These are phyloP conservation scores for Crotalus helleri DNA, from an alignment of 2,113 vertebrate genomes.

Conservation along the genomic window DNA sequence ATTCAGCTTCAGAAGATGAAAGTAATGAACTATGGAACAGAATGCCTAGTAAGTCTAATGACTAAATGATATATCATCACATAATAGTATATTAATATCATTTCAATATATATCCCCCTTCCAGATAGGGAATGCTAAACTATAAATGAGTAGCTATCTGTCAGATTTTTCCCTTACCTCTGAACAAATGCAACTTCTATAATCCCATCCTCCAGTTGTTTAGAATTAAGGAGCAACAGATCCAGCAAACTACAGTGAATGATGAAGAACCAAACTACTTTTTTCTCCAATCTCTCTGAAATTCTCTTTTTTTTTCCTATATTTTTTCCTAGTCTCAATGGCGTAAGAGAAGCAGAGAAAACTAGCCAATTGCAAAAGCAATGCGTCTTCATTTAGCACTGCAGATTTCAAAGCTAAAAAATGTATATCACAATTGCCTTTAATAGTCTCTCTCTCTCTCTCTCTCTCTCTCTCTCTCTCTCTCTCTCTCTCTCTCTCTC, in stretches of 20 bases:
- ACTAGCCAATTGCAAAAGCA: neutral
- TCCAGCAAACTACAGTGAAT: neutral
- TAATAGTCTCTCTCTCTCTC: neutral
- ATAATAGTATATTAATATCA: neutral
- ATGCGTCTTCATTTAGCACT: too few relatives aligned
- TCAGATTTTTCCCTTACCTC: neutral
- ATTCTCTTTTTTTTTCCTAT: neutral
- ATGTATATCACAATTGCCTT: neutral
- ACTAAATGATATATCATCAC: neutral
- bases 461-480: neutral
- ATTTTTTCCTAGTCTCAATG: neutral
- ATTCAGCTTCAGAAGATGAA: neutral
- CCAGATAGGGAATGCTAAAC: neutral
- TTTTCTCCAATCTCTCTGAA: neutral
- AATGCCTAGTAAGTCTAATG: neutral
- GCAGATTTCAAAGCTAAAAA: too few relatives aligned
- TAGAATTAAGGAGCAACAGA: neutral
- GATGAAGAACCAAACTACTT: neutral
- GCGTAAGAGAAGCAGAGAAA: neutral
- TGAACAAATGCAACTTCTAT: neutral
- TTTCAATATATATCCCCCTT: neutral
- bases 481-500: neutral
- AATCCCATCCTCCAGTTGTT: neutral
- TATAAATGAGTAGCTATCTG: neutral
- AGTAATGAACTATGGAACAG: neutral